Conservation (phyloP, 2,113 vertebrate species). For the Meles meles region DNA sequence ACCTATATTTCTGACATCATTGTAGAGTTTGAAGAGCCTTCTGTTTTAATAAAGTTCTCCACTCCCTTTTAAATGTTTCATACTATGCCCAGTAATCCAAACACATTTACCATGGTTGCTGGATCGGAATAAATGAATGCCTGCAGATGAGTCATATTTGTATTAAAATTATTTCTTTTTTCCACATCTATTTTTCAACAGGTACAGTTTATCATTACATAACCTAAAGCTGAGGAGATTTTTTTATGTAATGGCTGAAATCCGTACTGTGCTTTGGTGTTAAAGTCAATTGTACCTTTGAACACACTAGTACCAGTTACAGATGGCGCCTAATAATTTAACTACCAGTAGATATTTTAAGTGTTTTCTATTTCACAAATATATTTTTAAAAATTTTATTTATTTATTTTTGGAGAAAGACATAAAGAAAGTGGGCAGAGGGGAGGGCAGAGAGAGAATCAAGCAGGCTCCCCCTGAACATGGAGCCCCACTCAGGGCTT, state of each 20-base stretch:
- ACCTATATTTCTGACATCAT: constrained; percentile 81
- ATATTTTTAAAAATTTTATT: background rate
- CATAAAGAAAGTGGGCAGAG: background rate
- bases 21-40: constrained; percentile 73
- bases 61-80: constrained; percentile 69
- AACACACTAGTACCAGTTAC: background rate
- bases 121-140: constrained; percentile 52
- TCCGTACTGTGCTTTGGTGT: background rate
- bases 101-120: constrained; percentile 46
- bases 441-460: background rate
- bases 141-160: constrained; percentile 49
- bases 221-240: constrained; percentile 33
- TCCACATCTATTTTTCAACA: constrained; percentile 24
- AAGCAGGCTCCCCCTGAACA: background rate
- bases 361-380: constrained; percentile 29
- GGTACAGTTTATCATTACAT: constrained; percentile 50
- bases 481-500: background rate
- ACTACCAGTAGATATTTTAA: background rate
- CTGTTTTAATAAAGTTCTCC: constrained; percentile 77
- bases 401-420: background rate
- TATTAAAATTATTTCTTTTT: constrained; percentile 50
- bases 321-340: background rate
- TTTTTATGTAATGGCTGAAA: constrained; percentile 29
- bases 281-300: constrained; percentile 21
- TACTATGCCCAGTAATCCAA: constrained; percentile 22